These are phyloP conservation scores for Propithecus perrieri DNA, from an alignment of 2,797 vertebrate genomes.

Conservation along the genomic window DNA sequence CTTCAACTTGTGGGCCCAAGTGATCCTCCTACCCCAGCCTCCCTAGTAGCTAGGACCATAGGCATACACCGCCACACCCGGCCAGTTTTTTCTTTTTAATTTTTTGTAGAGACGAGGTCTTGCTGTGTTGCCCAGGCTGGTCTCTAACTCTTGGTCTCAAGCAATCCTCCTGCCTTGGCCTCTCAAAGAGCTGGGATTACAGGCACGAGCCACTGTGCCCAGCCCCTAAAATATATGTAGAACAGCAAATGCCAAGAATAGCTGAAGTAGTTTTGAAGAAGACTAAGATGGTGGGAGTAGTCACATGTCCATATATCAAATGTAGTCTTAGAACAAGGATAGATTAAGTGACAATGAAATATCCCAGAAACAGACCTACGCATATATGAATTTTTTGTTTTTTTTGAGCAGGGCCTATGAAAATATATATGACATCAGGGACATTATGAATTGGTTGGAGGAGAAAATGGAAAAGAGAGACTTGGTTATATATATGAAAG, in stretches of 20 bases:
- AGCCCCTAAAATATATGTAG: constrained; percentile 6
- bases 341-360: neutral
- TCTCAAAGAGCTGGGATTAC: neutral
- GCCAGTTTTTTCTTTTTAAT: neutral
- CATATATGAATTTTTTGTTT: neutral
- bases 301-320: neutral
- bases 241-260: constrained; percentile 15
- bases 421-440: neutral
- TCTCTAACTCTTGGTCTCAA: neutral
- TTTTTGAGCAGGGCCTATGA: neutral
- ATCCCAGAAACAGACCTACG: neutral
- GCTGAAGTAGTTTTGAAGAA: constrained; percentile 31
- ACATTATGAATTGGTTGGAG: neutral
- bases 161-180: neutral
- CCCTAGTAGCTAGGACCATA: neutral
- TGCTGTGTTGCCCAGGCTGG: neutral
- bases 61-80: neutral
- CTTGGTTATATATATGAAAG: constrained; percentile 8
- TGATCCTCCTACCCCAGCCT: neutral
- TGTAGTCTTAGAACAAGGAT: neutral
- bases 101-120: neutral
- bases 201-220: neutral
- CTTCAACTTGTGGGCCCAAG: neutral
- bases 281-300: neutral
- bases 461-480: neutral